Evolutionary conservation across 1,140 invertebrate species (phyloP), one percentile per base, ranked within the genome.

Genomic region (Trialeurodes vaporariorum): DNA sequence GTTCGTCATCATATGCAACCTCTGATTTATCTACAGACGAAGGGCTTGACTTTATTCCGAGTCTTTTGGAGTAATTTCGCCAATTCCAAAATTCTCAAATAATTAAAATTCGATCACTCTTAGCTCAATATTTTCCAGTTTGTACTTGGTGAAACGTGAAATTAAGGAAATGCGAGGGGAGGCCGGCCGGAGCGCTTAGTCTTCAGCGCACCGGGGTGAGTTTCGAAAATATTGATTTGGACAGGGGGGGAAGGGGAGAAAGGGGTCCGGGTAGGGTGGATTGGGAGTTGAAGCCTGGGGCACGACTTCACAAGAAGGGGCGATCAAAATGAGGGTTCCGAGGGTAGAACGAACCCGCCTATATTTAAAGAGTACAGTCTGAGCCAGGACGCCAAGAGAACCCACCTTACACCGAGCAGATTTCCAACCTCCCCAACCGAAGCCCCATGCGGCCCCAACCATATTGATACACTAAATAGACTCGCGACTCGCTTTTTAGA

Each of bases 381-480:
- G 34, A 17, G 5, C 34, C 34, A n/a, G n/a, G n/a, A n/a, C n/a
- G n/a, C n/a, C n/a, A n/a, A n/a, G n/a, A n/a, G n/a, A n/a, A n/a
- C n/a, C n/a, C n/a, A n/a, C n/a, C n/a, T n/a, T n/a, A n/a, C n/a
- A 49, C 17, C 34, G 34, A 5, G 34, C 34, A 49, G 34, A n/a
- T n/a, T n/a, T n/a, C 34, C 5, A 49, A 49, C 34, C 17, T 17
- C 34, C 34, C 34, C 5, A 17, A 17, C 34, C 34, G 5, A 5
- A 49, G 34, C 34, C 34, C 34, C 34, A n/a, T n/a, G n/a, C 34
- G 17, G 5, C 34, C 34, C 34, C 34, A 49, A 49, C 34, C 34
- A 49, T 49, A 49, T 49, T 49, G 34, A 49, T 49, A 49, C 34
- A 49, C 34, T 49, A 49, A 49, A 49, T 49, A 49, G 34, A 49